Conservation (phyloP, 2,888 invertebrate species). For the Xylota sylvarum region DNA sequence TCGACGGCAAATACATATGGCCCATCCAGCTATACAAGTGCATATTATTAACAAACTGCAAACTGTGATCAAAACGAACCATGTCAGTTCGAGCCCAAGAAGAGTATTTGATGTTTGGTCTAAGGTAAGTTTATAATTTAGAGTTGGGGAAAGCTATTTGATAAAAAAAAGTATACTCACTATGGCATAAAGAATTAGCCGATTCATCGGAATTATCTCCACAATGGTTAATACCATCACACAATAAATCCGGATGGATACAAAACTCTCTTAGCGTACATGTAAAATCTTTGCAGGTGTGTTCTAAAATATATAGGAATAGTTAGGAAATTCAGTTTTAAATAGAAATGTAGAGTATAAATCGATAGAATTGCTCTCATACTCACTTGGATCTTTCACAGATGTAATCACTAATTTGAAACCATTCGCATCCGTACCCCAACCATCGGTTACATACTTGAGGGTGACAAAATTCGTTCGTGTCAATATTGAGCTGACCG, state of each 20-base stretch:
- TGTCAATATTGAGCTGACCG: constrained; percentile 94
- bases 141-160: background rate
- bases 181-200: constrained; percentile 93
- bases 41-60: constrained; percentile 89
- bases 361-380: constrained; percentile 68
- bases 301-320: constrained; percentile 88
- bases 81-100: constrained; percentile 90
- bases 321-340: background rate
- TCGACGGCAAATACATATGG: constrained; percentile 92
- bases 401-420: constrained; percentile 97
- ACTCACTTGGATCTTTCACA: constrained; percentile 97
- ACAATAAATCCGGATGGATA: constrained; percentile 95
- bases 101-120: constrained; percentile 88
- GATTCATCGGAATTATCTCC: constrained; percentile 97
- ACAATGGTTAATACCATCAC: constrained; percentile 97
- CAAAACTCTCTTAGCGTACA: constrained; percentile 95
- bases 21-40: constrained; percentile 89
- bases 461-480: constrained; percentile 97
- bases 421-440: constrained; percentile 96
- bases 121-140: constrained; percentile 79
- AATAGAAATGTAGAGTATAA: background rate
- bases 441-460: constrained; percentile 96
- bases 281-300: constrained; percentile 94
- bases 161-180: constrained; percentile 86
- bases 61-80: constrained; percentile 91